Evolutionary conservation across 2,797 vertebrate genomes (phyloP).

Genomic region (Adelosebastes latens): DNA sequence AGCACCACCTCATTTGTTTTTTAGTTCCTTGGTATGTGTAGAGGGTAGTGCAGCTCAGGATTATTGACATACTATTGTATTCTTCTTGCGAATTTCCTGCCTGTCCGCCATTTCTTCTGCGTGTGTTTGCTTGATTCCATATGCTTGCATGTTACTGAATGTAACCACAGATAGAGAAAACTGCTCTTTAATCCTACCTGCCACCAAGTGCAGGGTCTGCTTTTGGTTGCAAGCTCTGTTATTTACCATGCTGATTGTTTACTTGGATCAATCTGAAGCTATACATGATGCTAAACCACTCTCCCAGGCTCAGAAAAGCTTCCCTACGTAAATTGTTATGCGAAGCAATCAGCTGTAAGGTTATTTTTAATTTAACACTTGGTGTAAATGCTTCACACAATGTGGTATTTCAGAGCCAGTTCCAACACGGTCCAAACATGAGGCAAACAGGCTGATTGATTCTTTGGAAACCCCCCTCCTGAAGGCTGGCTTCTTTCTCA

Average conservation of each 20-base stretch:
- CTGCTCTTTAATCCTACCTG: not conserved
- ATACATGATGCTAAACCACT: not conserved
- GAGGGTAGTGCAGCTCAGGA: not conserved
- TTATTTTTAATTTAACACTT: conserved; percentile 33
- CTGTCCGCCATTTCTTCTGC: not conserved
- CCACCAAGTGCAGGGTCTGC: not conserved
- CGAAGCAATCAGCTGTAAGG: conserved; percentile 32
- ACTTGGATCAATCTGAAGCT: not conserved
- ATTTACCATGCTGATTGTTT: not conserved
- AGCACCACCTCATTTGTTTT: not conserved
- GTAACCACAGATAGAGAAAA: not conserved
- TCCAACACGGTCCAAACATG: not conserved
- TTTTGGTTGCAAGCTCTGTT: not conserved
- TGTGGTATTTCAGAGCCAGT: not conserved
- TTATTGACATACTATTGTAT: not conserved
- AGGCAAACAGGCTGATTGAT: not conserved
- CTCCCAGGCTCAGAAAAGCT: not conserved
- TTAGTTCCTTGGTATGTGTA: not conserved
- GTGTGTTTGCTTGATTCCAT: not conserved
- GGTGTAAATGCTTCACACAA: conserved; percentile 22
- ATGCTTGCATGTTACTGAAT: not conserved
- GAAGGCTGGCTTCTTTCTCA: not conserved
- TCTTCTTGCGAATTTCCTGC: not conserved
- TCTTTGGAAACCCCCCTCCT: not conserved
- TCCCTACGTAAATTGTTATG: not conserved